Conservation (phyloP, 2,888 invertebrate genomes). For the Agrenia bidenticulata region DNA sequence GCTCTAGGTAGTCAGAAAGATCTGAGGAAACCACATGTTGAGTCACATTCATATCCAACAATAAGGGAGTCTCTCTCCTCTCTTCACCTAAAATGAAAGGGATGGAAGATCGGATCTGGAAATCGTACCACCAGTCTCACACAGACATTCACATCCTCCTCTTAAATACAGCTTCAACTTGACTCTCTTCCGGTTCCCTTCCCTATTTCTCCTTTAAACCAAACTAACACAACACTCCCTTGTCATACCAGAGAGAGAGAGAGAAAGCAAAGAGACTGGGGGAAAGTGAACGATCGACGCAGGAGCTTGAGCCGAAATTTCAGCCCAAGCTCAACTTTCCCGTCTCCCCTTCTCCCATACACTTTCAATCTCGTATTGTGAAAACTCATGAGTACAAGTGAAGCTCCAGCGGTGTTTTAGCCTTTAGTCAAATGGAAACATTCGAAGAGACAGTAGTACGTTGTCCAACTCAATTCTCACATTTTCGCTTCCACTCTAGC, state of each 20-base stretch:
- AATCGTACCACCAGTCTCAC: constrained; percentile 4
- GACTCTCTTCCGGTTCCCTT: constrained; percentile 9
- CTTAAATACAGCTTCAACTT: constrained; percentile 6
- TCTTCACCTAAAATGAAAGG: constrained; percentile 5
- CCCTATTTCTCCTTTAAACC: not conserved
- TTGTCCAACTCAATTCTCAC: no score
- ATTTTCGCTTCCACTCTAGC: no score
- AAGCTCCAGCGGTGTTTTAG: not conserved
- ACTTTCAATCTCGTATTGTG: not conserved
- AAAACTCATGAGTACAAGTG: not conserved
- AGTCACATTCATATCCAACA: constrained; percentile 13
- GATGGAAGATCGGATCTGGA: constrained; percentile 14
- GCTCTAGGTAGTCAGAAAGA: no score
- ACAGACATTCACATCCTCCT: constrained; percentile 12
- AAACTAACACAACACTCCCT: not conserved
- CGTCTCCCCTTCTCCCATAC: not conserved
- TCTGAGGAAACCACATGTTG: constrained; percentile 18
- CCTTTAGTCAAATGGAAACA: not conserved
- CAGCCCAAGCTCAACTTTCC: not conserved
- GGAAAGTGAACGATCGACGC: not conserved
- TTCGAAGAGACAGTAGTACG: not conserved
- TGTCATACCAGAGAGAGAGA: not conserved
- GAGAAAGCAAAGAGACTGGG: not conserved
- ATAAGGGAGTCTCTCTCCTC: not conserved
- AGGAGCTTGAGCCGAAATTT: not conserved